Evolutionary conservation across 1,140 invertebrate genomes (phyloP), one percentile per base, ranked within the genome.

Genomic region (Choristoneura fumiferana): DNA sequence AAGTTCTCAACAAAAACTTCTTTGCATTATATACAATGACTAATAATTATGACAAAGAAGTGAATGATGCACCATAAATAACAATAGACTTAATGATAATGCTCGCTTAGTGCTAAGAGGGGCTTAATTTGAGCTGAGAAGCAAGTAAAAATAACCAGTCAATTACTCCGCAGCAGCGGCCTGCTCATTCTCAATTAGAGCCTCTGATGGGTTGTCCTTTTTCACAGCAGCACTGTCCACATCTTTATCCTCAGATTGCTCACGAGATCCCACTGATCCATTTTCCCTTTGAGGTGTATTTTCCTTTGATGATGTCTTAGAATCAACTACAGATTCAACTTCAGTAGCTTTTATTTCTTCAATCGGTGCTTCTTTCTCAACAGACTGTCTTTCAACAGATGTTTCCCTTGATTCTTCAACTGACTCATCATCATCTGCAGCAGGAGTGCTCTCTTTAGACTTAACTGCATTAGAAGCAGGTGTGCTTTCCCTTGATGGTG

Each of bases 1-100:
- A 65, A 71, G 67, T 72, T 63, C 68, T 76, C 74, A 81, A 79
- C 68, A 76, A 76, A 71, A 73, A 76, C 73, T 79, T 74, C 71
- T 76, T 72, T 78, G 77, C 70, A 67, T 82, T 88, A 88, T 88
- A 78, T 88, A 88, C 85, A 87, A 81, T 84, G 79, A 81, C 74
- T 85, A 74, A 29, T 29, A 29, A 73, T 69, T 67, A 78, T 77
- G 73, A 66, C 76, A 81, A 81, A 82, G 76, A 80, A 75, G 78
- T 76, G 75, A 76, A 72, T 69, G 69, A 81, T 79, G 78, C 71
- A 76, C 72, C 74, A 83, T 78, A 79, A 80, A 84, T 83, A 86
- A 83, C 73, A 76, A 77, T 76, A 74, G 67, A 71, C 77, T 86
- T 75, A 81, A 73, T 76, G 69, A 69, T 69, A 71, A 81, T 81